Percentiles rank a stretch among this genome's conserved stretches.
These are phyloP conservation scores for Acanthornis magna DNA, from an alignment of 2,797 vertebrate genomes.

Conservation along the genomic window DNA sequence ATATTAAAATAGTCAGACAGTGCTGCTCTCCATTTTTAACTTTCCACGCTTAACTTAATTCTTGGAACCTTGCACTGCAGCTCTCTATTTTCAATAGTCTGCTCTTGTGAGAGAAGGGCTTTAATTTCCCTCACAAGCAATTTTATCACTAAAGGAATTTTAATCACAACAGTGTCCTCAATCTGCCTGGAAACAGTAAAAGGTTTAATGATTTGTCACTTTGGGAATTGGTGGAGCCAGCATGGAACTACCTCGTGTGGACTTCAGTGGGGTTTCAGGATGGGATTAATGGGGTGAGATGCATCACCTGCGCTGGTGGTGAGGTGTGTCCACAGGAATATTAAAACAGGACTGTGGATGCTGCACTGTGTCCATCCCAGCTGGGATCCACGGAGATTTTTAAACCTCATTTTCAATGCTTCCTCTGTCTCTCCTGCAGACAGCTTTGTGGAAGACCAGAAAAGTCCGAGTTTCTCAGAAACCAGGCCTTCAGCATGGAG, in stretches of 20 bases:
- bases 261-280: constrained; percentile 11
- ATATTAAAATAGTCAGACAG: not conserved
- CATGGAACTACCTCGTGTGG: not conserved
- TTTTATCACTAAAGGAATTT: too few relatives aligned
- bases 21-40: not conserved
- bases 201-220: not conserved
- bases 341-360: not conserved
- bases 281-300: not conserved
- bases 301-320: not conserved
- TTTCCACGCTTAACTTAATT: not conserved
- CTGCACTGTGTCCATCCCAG: not conserved
- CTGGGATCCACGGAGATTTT: not conserved
- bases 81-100: not conserved
- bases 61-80: not conserved
- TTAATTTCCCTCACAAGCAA: not conserved
- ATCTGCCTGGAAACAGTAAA: not conserved
- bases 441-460: not conserved
- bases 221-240: not conserved
- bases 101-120: not conserved
- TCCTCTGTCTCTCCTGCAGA: not conserved
- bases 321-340: not conserved
- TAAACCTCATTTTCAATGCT: not conserved
- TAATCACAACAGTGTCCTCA: not conserved
- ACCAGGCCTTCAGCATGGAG: not conserved
- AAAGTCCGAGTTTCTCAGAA: not conserved